Evolutionary conservation across 2,113 vertebrate species (phyloP).

Genomic region (Oreocharis arfaki): DNA sequence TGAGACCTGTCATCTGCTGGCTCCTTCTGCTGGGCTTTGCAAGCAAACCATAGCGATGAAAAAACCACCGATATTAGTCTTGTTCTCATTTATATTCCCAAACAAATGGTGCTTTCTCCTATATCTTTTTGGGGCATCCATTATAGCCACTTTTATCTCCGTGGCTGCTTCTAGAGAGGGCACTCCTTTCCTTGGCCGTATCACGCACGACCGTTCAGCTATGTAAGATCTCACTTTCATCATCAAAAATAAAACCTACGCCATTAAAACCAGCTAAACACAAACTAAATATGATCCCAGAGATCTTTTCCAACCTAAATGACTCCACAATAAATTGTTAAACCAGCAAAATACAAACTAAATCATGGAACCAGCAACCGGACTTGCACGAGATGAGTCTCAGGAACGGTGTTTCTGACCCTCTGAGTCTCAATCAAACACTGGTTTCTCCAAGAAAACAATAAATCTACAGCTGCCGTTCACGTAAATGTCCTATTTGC

Average conservation of each 20-base stretch:
- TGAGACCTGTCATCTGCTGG: neutral
- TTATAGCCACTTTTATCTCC: neutral
- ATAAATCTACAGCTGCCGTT: neutral
- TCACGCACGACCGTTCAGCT: rapidly evolving
- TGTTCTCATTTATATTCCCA: neutral
- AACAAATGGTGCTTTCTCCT: neutral
- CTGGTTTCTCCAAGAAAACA: neutral
- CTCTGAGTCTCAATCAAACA: neutral
- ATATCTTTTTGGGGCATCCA: no score
- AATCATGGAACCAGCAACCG: neutral
- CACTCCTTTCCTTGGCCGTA: neutral
- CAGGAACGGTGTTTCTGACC: rapidly evolving
- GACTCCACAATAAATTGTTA: neutral
- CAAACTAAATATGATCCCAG: neutral
- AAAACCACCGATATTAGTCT: neutral
- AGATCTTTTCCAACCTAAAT: neutral
- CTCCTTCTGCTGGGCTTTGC: neutral
- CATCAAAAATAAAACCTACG: neutral
- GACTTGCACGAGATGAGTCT: rapidly evolving
- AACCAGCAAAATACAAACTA: neutral
- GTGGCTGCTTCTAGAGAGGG: neutral
- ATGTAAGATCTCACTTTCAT: rapidly evolving
- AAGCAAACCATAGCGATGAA: neutral
- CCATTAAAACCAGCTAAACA: neutral
- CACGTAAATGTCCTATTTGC: neutral